These are phyloP conservation scores for Maccullochella peelii DNA, from an alignment of 2,113 vertebrate species.

Conservation along the genomic window DNA sequence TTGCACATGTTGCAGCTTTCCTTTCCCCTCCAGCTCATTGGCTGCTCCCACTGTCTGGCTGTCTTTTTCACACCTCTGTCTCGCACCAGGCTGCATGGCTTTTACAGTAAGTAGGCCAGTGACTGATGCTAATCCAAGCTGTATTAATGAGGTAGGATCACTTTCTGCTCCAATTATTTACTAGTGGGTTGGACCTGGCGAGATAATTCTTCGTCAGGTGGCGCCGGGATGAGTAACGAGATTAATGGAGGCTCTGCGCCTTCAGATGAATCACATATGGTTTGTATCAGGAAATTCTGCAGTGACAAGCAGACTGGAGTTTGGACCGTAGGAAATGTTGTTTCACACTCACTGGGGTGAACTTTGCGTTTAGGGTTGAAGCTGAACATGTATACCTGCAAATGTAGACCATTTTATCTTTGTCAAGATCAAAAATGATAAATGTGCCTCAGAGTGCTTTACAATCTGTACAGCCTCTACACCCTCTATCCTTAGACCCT, in stretches of 20 bases:
- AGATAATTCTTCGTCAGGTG: conserved; percentile 62
- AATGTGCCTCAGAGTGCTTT: background rate
- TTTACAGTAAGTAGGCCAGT: conserved; percentile 55
- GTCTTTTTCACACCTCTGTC: background rate
- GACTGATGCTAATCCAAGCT: conserved; percentile 51
- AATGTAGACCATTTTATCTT: background rate
- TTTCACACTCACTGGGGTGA: background rate
- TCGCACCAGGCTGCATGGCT: background rate
- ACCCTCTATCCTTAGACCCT: background rate
- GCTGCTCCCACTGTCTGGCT: background rate
- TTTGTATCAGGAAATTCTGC: conserved; percentile 27
- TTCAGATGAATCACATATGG: conserved; percentile 59
- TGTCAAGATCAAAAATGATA: background rate
- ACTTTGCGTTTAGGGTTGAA: background rate
- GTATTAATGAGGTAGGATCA: conserved; percentile 60
- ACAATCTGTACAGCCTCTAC: background rate
- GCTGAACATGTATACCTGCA: background rate
- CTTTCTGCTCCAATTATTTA: conserved; percentile 72
- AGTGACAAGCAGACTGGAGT: background rate
- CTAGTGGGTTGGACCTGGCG: conserved; percentile 31
- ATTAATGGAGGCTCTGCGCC: conserved; percentile 55
- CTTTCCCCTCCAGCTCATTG: background rate
- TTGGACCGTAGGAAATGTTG: background rate
- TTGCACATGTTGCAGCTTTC: background rate
- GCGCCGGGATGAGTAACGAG: conserved; percentile 35